A percentile compares a stretch with the other conserved stretches of the same genome.
These are phyloP conservation scores for Amphipoea oculea DNA, from an alignment of 2,888 invertebrate species.

Conservation along the genomic window DNA sequence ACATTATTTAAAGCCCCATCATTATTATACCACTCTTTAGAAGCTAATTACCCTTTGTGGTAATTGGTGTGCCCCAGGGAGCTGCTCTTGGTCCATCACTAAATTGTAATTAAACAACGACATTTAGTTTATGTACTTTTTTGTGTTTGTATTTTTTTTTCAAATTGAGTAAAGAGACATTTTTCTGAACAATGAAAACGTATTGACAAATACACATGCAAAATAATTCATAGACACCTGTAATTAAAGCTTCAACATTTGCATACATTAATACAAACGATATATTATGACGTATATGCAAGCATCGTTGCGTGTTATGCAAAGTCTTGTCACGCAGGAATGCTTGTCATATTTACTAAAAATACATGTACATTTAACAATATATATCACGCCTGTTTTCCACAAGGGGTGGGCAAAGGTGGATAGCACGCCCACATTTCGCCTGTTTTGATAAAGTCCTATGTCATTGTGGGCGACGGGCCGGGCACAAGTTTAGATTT, in stretches of 20 bases:
- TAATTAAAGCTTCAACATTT: slow-evolving; percentile 23
- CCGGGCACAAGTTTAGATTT: neutral
- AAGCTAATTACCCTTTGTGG: slow-evolving; percentile 5
- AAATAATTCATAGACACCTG: slow-evolving; percentile 45
- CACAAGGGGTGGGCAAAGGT: too few relatives aligned
- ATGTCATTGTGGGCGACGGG: neutral
- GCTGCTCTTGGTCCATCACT: slow-evolving; percentile 20
- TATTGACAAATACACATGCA: slow-evolving; percentile 13
- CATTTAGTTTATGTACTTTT: neutral
- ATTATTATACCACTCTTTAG: neutral
- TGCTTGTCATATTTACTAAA: slow-evolving; percentile 30
- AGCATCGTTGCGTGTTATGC: slow-evolving; percentile 34
- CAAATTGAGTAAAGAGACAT: neutral
- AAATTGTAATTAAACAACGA: slow-evolving; percentile 4
- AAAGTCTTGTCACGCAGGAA: slow-evolving; percentile 35
- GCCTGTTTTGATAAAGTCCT: neutral
- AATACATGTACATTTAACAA: neutral
- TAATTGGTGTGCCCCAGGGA: slow-evolving; percentile 13
- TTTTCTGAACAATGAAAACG: slow-evolving; percentile 33
- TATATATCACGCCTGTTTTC: neutral
- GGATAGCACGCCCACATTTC: neutral
- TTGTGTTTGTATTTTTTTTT: neutral
- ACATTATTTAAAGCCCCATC: neutral
- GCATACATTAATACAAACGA: slow-evolving; percentile 41
- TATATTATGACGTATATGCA: slow-evolving; percentile 21